phyloP scores from a whole-genome alignment of 2,888 invertebrate species.

The Stegophylla sp. region DNA sequence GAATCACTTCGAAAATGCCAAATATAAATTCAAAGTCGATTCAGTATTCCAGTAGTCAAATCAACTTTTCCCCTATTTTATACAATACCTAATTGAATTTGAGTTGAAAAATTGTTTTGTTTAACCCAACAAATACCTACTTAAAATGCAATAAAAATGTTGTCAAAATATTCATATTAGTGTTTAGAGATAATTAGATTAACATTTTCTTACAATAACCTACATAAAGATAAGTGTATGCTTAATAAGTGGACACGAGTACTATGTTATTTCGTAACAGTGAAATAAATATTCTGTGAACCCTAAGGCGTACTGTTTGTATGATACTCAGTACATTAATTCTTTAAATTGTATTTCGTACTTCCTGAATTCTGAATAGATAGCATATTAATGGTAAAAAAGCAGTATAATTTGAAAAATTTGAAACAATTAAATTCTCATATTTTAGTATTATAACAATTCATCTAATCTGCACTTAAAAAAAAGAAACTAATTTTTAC shows the following conservation, averaged over 20 bases:
- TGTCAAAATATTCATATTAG: background rate
- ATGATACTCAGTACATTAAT: background rate
- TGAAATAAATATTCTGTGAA: background rate
- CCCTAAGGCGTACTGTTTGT: background rate
- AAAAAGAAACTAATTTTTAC: no score
- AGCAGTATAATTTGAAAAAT: no score
- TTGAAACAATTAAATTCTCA: no score
- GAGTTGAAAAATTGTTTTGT: background rate
- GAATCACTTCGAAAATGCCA: background rate
- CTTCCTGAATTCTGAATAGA: slow-evolving; percentile 11
- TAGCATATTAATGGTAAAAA: no score
- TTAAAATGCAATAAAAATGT: background rate
- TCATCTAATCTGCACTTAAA: no score
- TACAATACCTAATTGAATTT: background rate
- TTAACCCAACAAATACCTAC: background rate
- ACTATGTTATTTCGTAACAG: slow-evolving; percentile 14
- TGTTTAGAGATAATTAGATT: background rate
- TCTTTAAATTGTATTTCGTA: background rate
- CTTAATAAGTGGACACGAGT: background rate
- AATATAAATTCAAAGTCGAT: background rate
- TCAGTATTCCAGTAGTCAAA: background rate
- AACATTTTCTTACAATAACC: slow-evolving; percentile 7
- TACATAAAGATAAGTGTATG: slow-evolving; percentile 4
- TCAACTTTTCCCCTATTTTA: background rate
- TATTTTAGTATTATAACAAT: no score